A percentile compares a stretch with the other conserved stretches of the same genome.
These are phyloP conservation scores for Whitmania pigra DNA, from an alignment of 1,140 invertebrate species.

Conservation along the genomic window DNA sequence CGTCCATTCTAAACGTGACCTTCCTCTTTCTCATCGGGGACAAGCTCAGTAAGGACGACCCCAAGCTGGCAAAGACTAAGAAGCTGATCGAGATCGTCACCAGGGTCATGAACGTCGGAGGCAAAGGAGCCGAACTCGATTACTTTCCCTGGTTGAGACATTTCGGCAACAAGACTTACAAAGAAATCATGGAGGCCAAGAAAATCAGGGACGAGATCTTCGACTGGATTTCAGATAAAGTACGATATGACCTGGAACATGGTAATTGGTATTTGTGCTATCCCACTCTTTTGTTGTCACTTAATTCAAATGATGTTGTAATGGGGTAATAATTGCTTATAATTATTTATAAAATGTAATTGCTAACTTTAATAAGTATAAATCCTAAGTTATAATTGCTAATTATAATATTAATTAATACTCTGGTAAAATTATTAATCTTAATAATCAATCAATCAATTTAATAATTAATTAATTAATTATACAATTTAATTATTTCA, in stretches of 20 bases:
- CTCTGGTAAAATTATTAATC: not conserved
- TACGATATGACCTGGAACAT: not conserved
- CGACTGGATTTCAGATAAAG: not conserved
- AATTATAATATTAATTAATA: not conserved
- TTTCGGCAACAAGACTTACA: constrained; percentile 16
- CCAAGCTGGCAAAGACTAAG: constrained; percentile 1
- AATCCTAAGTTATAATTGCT: not conserved
- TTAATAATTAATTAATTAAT: too few species aligned
- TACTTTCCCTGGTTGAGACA: constrained; percentile 16
- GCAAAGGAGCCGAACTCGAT: constrained; percentile 7
- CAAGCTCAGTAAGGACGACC: not conserved
- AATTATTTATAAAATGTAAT: not conserved
- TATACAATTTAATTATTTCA: too few species aligned
- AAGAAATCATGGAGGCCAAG: constrained; percentile 1
- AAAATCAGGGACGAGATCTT: constrained; percentile 6
- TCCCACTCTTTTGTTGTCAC: not conserved
- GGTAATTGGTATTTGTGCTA: not conserved
- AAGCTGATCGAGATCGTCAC: not conserved
- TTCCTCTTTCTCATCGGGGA: constrained; percentile 16
- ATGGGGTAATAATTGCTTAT: not conserved
- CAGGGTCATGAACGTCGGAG: constrained; percentile 10
- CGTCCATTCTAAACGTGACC: constrained; percentile 1
- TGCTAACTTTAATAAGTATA: too few species aligned
- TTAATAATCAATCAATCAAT: too few species aligned
- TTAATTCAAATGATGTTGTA: not conserved